Evolutionary conservation across 2,113 vertebrate species (phyloP).

Genomic region (Bombycilla garrulus): DNA sequence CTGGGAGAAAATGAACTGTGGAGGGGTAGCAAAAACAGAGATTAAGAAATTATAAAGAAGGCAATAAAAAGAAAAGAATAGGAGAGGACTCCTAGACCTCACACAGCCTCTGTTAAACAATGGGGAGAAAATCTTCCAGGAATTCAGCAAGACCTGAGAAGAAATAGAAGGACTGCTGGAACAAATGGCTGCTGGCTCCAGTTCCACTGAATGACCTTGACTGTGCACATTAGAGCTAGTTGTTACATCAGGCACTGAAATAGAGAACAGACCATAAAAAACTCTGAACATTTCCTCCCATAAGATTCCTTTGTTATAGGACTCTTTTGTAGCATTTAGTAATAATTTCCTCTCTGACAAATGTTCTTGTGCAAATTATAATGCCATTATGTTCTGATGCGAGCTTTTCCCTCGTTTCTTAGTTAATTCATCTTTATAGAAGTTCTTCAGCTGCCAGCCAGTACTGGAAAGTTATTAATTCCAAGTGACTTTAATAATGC

Average conservation of each 20-base stretch:
- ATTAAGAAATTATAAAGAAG: background rate
- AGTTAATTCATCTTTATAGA: conserved; percentile 48
- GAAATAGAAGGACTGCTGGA: conserved; percentile 51
- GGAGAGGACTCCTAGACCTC: conserved; percentile 59
- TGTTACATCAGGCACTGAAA: conserved; percentile 64
- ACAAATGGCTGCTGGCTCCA: conserved; percentile 62
- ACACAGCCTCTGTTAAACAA: conserved; percentile 64
- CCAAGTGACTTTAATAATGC: conserved; percentile 23
- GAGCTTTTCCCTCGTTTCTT: conserved; percentile 34
- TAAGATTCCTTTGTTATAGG: conserved; percentile 60
- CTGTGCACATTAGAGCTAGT: conserved; percentile 27
- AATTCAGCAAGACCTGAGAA: conserved; percentile 60
- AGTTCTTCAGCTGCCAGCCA: conserved; percentile 31
- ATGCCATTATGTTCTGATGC: conserved; percentile 42
- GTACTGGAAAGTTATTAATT: conserved; percentile 25
- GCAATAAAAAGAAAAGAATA: conserved; percentile 49
- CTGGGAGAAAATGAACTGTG: background rate
- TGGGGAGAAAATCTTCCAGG: conserved; percentile 56
- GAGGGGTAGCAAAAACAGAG: background rate
- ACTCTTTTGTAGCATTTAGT: conserved; percentile 58
- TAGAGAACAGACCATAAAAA: conserved; percentile 64
- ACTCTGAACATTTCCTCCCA: conserved; percentile 63
- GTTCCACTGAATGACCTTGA: conserved; percentile 44
- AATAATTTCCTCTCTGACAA: conserved; percentile 65
- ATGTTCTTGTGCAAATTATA: conserved; percentile 62